Percentiles rank a stretch among this genome's conserved stretches.
These are phyloP conservation scores for Phoenicopterus ruber DNA, from an alignment of 2,113 vertebrate genomes.

Conservation along the genomic window DNA sequence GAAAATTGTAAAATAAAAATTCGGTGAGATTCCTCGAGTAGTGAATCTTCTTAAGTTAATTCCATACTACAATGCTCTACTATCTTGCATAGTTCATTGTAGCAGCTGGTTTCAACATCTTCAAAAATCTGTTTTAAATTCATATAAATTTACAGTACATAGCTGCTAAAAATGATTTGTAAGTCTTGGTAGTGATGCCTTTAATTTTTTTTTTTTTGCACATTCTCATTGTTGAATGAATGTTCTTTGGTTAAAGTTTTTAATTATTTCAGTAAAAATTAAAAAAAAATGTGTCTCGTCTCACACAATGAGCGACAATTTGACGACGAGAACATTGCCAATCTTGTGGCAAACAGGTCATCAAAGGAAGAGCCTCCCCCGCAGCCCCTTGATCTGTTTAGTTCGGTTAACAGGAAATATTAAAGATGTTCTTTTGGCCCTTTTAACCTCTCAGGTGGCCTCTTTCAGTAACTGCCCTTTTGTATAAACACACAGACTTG, in stretches of 20 bases:
- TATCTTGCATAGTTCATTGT: background rate
- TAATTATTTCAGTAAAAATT: background rate
- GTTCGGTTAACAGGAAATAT: constrained; percentile 13
- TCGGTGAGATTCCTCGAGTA: background rate
- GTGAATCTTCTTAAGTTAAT: background rate
- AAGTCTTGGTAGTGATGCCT: background rate
- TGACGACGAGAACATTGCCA: background rate
- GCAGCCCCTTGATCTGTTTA: background rate
- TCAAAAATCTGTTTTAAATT: background rate
- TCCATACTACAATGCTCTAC: background rate
- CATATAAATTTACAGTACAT: background rate
- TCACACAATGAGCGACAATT: too few relatives aligned
- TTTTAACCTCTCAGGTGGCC: constrained; percentile 5
- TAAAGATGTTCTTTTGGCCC: constrained; percentile 11
- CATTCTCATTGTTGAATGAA: background rate
- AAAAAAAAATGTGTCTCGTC: too few relatives aligned
- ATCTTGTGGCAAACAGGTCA: background rate
- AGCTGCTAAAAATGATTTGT: background rate
- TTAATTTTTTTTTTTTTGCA: background rate
- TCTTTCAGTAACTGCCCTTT: constrained; percentile 6
- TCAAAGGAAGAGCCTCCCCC: background rate
- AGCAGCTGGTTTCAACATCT: background rate
- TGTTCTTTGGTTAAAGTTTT: background rate
- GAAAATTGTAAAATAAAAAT: background rate
- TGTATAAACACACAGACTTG: constrained; percentile 48